Conservation (phyloP, 2,113 vertebrate genomes). For the Clupea harengus region DNA sequence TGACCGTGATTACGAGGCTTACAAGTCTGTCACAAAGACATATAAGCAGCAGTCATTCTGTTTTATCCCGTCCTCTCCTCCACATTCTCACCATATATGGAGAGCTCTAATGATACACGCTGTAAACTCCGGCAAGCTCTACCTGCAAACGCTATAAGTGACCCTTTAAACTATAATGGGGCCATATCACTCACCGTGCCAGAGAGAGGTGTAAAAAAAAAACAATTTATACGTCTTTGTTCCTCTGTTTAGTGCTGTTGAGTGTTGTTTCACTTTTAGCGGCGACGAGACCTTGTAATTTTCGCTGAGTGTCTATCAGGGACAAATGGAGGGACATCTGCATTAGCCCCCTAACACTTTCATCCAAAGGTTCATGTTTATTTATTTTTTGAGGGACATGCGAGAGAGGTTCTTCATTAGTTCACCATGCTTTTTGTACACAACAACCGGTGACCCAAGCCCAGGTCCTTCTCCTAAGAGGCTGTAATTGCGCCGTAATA, state of each 20-base stretch:
- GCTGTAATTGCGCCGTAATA: slow-evolving; percentile 14
- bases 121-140: slow-evolving; percentile 78
- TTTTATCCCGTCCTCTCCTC: slow-evolving; percentile 80
- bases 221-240: slow-evolving; percentile 65
- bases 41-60: slow-evolving; percentile 67
- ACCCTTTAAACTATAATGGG: slow-evolving; percentile 72
- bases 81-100: slow-evolving; percentile 79
- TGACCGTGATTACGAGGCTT: background rate
- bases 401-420: slow-evolving; percentile 28
- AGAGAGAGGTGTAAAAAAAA: slow-evolving; percentile 64
- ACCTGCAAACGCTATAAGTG: slow-evolving; percentile 69
- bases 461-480: background rate
- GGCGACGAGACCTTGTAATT: slow-evolving; percentile 57
- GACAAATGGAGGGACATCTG: slow-evolving; percentile 45
- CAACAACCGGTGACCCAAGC: slow-evolving; percentile 18
- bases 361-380: slow-evolving; percentile 27
- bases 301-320: slow-evolving; percentile 43
- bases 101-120: slow-evolving; percentile 84
- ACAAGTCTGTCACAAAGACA: slow-evolving; percentile 14
- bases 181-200: slow-evolving; percentile 80
- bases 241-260: slow-evolving; percentile 55
- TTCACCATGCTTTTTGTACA: slow-evolving; percentile 39
- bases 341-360: slow-evolving; percentile 47
- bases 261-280: slow-evolving; percentile 54
- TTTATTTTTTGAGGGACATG: slow-evolving; percentile 9